Evolutionary conservation across 2,113 vertebrate species (phyloP).

Genomic region (Pachypanchax playfairii): DNA sequence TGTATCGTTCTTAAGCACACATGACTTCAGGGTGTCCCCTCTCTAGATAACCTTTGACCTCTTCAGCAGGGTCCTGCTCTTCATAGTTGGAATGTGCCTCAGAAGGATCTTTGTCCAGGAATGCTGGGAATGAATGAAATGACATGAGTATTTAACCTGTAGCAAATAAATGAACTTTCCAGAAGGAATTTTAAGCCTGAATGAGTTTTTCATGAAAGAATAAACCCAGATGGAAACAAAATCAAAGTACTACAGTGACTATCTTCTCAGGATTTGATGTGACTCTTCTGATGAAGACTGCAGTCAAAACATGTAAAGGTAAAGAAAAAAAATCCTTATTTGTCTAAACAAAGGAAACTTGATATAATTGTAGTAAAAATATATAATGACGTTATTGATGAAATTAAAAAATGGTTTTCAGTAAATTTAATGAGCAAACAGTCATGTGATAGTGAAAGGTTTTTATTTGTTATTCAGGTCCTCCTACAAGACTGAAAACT

Average conservation of each 20-base stretch:
- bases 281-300: not conserved
- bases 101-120: constrained; percentile 33
- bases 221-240: not conserved
- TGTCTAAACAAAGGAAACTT: too few relatives aligned
- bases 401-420: not conserved
- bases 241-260: not conserved
- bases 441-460: too few relatives aligned
- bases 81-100: constrained; percentile 45
- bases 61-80: constrained; percentile 6
- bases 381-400: too few relatives aligned
- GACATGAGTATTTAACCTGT: constrained; percentile 28
- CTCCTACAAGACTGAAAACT: too few relatives aligned
- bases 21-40: constrained; percentile 15
- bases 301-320: too few relatives aligned
- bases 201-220: not conserved
- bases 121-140: constrained; percentile 47
- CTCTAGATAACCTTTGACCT: not conserved
- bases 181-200: not conserved
- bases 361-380: too few relatives aligned
- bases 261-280: too few relatives aligned
- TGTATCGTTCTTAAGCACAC: not conserved
- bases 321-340: too few relatives aligned
- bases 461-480: too few relatives aligned
- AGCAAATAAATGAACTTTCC: constrained; percentile 18
- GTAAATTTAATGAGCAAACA: not conserved